phyloP scores from a whole-genome alignment of 2,113 vertebrate genomes.

The Empidonax alnorum region DNA sequence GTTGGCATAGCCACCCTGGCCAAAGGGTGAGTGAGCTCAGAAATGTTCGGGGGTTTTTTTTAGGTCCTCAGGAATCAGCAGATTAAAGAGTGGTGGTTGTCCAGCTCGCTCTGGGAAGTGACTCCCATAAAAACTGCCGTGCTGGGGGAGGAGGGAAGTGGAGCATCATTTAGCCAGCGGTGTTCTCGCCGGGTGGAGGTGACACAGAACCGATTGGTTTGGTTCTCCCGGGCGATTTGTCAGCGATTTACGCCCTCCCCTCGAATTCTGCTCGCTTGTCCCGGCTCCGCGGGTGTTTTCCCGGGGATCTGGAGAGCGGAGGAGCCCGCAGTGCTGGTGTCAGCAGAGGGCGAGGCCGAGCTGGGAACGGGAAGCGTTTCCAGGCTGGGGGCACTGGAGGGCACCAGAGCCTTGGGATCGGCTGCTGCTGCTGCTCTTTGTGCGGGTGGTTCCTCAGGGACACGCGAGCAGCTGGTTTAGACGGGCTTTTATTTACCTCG shows the following conservation, averaged over 20 bases:
- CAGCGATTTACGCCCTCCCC: background rate
- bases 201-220: background rate
- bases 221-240: background rate
- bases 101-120: background rate
- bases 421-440: background rate
- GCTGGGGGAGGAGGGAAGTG: background rate
- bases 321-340: rapidly evolving
- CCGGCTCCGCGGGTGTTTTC: rapidly evolving
- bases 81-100: background rate
- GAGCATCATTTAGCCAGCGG: no score
- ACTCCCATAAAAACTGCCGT: background rate
- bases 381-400: background rate
- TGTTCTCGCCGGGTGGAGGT: background rate
- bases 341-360: conserved; percentile 17
- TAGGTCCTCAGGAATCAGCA: background rate
- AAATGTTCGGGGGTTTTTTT: background rate
- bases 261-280: background rate
- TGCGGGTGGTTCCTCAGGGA: background rate
- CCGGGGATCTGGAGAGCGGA: background rate
- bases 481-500: background rate
- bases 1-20: conserved; percentile 94
- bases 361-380: background rate
- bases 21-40: conserved; percentile 87
- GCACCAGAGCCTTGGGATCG: background rate
- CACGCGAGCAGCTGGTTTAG: background rate